Conservation (phyloP, 2,888 invertebrate species). For the Penaeus monodon region DNA sequence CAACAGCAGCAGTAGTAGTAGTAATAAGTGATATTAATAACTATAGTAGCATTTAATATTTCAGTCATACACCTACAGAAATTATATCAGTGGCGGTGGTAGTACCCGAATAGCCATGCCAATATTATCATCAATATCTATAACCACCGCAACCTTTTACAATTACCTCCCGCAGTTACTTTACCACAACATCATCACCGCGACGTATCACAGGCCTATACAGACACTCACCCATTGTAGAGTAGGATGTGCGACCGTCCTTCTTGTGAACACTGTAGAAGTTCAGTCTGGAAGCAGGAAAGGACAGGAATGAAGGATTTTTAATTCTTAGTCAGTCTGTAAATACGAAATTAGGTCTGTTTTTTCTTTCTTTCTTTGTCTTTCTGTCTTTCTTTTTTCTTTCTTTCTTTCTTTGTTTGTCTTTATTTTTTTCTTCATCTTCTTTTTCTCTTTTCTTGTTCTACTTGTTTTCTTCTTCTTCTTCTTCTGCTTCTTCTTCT, state of each 20-base stretch:
- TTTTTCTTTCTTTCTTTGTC: neutral
- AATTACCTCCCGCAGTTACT: no score
- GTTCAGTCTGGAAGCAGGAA: constrained; percentile 10
- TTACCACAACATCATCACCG: no score
- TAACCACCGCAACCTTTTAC: neutral
- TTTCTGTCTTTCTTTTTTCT: neutral
- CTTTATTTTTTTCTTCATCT: neutral
- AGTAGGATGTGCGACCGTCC: constrained; percentile 3
- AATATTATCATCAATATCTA: neutral
- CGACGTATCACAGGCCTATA: no score
- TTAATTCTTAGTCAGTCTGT: neutral
- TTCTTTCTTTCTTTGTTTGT: neutral
- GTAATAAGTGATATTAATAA: neutral
- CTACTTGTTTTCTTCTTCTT: no score
- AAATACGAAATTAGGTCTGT: no score
- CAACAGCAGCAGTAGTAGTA: neutral
- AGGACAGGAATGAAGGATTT: neutral
- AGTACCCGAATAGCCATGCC: no score
- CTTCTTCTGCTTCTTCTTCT: no score
- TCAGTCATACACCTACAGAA: no score
- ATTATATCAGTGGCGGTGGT: no score
- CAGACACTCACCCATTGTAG: constrained; percentile 25
- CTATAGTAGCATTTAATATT: neutral
- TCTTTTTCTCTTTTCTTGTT: no score
- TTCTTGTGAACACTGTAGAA: constrained; percentile 2